A percentile compares a stretch with the other conserved stretches of the same genome.
These are phyloP conservation scores for Anastatus disparis DNA, from an alignment of 1,140 invertebrate genomes.

Conservation along the genomic window DNA sequence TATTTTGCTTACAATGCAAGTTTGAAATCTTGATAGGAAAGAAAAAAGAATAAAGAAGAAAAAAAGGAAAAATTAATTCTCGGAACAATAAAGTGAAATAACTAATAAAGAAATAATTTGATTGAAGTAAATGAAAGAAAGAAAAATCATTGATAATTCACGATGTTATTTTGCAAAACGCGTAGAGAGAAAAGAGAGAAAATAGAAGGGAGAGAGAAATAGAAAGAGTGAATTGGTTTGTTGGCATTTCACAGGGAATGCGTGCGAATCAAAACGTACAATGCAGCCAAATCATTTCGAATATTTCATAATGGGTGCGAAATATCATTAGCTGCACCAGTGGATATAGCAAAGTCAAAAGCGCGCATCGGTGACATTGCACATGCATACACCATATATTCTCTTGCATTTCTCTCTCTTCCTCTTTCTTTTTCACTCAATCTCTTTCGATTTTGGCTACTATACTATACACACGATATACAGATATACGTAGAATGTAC, in stretches of 20 bases:
- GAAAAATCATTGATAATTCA: constrained; percentile 28
- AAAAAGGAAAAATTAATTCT: too few species aligned
- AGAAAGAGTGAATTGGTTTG: constrained; percentile 44
- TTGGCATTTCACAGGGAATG: constrained; percentile 49
- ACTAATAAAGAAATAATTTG: not conserved
- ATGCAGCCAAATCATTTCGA: constrained; percentile 64
- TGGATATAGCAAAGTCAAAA: too few species aligned
- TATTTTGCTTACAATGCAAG: too few species aligned
- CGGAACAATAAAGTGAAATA: too few species aligned
- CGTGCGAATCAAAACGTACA: constrained; percentile 63
- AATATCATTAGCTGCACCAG: constrained; percentile 60
- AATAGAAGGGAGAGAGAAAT: too few species aligned
- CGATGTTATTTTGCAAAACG: constrained; percentile 20
- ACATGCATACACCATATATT: constrained; percentile 26
- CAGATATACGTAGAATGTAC: too few species aligned
- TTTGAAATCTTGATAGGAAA: not conserved
- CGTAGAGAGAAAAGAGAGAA: not conserved
- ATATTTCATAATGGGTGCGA: constrained; percentile 65
- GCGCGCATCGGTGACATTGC: constrained; percentile 41
- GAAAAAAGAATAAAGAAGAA: constrained; percentile 4
- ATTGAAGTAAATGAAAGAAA: constrained; percentile 1
- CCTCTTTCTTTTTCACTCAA: constrained; percentile 41
- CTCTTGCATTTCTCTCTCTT: constrained; percentile 21
- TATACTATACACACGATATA: too few species aligned
- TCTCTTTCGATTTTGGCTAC: not conserved